Conservation (phyloP, 2,888 invertebrate species). For the Leucophenga montana region DNA sequence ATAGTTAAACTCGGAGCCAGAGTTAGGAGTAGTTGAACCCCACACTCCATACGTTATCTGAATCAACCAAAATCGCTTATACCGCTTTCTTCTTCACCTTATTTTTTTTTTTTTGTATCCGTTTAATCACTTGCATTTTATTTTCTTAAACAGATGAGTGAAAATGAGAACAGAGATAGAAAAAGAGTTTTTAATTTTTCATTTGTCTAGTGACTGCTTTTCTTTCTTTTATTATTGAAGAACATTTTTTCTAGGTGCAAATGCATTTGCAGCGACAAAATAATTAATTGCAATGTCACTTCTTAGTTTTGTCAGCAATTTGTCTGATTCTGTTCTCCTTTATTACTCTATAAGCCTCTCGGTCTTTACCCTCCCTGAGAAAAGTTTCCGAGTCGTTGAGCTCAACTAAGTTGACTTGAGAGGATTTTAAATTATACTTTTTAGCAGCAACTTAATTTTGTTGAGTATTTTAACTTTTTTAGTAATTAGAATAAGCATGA, state of each 20-base stretch:
- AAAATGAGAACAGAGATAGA: too few species aligned
- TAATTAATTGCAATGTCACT: slow-evolving; percentile 62
- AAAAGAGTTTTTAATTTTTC: slow-evolving; percentile 54
- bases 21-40: too few species aligned
- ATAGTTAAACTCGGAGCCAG: background rate
- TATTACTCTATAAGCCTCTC: slow-evolving; percentile 17
- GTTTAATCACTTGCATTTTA: slow-evolving; percentile 14
- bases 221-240: background rate
- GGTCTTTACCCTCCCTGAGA: slow-evolving; percentile 14
- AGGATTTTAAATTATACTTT: slow-evolving; percentile 8
- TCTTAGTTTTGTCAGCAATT: slow-evolving; percentile 56
- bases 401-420: too few species aligned
- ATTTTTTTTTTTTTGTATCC: slow-evolving; percentile 7
- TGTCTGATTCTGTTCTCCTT: slow-evolving; percentile 53
- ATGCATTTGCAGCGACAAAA: slow-evolving; percentile 43
- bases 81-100: background rate
- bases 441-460: slow-evolving; percentile 4
- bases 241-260: slow-evolving; percentile 3
- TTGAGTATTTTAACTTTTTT: slow-evolving; percentile 31
- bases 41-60: too few species aligned
- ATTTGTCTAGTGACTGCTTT: slow-evolving; percentile 51
- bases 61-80: background rate
- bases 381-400: slow-evolving; percentile 20
- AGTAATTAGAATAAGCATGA: too few species aligned
- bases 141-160: slow-evolving; percentile 1